Conservation (phyloP, 2,113 vertebrate species). For the Alaudala cheleensis region DNA sequence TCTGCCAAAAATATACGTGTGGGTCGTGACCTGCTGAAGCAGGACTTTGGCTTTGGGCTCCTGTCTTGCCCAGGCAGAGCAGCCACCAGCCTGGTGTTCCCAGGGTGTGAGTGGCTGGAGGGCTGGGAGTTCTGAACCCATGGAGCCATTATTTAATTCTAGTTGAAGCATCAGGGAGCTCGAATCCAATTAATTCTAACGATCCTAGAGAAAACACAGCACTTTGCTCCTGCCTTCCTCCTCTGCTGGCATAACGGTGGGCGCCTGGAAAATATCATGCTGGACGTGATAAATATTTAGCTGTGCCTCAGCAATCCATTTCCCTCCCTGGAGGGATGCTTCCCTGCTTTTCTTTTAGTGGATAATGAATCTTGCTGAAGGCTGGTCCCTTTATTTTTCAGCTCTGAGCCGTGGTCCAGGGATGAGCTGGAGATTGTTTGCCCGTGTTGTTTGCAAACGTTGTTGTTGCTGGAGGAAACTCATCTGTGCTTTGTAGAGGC, state of each 20-base stretch:
- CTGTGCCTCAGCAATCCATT: not conserved
- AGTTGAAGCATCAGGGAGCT: not conserved
- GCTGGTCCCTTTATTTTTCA: not conserved
- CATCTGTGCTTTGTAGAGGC: not conserved
- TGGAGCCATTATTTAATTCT: not conserved
- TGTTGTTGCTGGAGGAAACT: not conserved
- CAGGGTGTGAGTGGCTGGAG: not conserved
- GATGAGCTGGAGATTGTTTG: not conserved
- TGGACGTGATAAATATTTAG: not conserved
- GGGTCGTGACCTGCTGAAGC: not conserved
- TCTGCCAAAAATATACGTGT: not conserved
- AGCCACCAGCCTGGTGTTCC: not conserved
- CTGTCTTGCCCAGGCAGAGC: fast-evolving
- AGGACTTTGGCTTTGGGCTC: not conserved
- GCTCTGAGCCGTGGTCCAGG: not conserved
- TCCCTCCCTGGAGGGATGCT: not conserved
- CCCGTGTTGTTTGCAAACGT: not conserved
- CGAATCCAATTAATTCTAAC: not conserved
- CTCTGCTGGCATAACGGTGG: not conserved
- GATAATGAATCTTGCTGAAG: not conserved
- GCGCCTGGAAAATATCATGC: not conserved
- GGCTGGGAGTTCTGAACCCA: not conserved
- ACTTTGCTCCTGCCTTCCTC: not conserved
- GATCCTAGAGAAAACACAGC: not conserved
- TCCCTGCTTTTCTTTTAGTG: not conserved